Evolutionary conservation across 2,797 vertebrate genomes (phyloP).

Genomic region (Toxotes lorentzi): DNA sequence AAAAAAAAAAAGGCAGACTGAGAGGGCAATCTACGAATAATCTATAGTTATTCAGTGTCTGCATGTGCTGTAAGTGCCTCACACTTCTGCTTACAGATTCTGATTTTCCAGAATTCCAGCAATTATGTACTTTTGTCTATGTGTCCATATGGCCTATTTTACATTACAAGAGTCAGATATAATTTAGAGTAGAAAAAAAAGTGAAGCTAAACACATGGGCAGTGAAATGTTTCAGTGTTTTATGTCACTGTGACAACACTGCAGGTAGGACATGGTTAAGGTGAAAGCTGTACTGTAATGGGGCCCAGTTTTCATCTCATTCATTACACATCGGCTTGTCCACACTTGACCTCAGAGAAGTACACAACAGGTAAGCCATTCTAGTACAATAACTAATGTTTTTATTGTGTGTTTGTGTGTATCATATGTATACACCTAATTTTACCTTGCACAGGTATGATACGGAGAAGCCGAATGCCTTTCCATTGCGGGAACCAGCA

Average conservation of each 20-base stretch:
- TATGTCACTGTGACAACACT: background rate
- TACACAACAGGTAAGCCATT: background rate
- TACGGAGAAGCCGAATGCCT: conserved; percentile 91
- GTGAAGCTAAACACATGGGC: background rate
- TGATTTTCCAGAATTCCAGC: background rate
- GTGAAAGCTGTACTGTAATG: background rate
- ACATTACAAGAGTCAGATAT: background rate
- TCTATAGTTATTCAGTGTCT: conserved; percentile 1
- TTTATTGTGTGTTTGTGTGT: conserved; percentile 12
- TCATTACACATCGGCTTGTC: background rate
- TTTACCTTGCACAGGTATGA: conserved; percentile 90
- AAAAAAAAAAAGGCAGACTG: background rate
- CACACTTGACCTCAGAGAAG: background rate
- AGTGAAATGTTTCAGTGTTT: background rate
- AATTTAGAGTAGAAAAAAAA: background rate
- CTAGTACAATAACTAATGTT: background rate
- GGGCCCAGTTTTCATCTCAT: background rate
- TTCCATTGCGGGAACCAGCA: conserved; percentile 91
- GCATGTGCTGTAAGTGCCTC: background rate
- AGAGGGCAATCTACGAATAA: conserved; percentile 6
- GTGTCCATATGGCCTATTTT: background rate
- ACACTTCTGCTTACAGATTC: background rate
- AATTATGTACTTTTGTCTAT: background rate
- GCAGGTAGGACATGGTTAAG: background rate
- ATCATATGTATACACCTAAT: background rate